phyloP scores from a whole-genome alignment of 2,113 vertebrate genomes.

The Psammodynastes pulverulentus region DNA sequence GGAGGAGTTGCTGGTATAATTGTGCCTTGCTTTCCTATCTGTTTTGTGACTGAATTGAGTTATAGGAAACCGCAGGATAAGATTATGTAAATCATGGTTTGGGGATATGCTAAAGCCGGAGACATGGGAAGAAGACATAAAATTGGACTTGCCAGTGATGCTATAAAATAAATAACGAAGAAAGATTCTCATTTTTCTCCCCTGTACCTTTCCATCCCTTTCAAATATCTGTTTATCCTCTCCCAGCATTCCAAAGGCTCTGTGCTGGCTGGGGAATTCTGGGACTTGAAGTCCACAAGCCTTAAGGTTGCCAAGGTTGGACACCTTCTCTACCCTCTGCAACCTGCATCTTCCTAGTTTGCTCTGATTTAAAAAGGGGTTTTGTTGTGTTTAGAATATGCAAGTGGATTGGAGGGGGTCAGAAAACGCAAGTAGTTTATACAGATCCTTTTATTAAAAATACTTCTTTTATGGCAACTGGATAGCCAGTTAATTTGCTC shows the following conservation, averaged over 20 bases:
- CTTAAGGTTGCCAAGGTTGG: no score
- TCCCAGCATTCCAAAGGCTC: not conserved
- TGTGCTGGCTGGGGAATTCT: no score
- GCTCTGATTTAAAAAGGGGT: not conserved
- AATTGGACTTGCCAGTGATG: not conserved
- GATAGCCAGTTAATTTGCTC: not conserved
- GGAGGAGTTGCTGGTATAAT: not conserved
- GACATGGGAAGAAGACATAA: not conserved
- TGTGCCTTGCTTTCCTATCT: not conserved
- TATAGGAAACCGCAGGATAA: not conserved
- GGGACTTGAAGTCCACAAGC: no score
- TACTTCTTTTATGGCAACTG: not conserved
- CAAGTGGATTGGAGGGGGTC: no score
- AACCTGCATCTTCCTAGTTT: not conserved
- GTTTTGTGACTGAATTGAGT: not conserved
- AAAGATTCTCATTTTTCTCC: not conserved
- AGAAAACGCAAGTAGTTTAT: not conserved
- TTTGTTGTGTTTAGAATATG: no score
- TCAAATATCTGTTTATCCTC: not conserved
- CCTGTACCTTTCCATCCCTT: not conserved
- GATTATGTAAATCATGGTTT: not conserved
- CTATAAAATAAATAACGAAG: not conserved
- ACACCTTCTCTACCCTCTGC: not conserved
- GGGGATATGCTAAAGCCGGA: not conserved
- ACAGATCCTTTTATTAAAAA: not conserved